Base-by-base conservation (phyloP, 2,797 vertebrate genomes). In the Telmatherina bonti region DNA sequence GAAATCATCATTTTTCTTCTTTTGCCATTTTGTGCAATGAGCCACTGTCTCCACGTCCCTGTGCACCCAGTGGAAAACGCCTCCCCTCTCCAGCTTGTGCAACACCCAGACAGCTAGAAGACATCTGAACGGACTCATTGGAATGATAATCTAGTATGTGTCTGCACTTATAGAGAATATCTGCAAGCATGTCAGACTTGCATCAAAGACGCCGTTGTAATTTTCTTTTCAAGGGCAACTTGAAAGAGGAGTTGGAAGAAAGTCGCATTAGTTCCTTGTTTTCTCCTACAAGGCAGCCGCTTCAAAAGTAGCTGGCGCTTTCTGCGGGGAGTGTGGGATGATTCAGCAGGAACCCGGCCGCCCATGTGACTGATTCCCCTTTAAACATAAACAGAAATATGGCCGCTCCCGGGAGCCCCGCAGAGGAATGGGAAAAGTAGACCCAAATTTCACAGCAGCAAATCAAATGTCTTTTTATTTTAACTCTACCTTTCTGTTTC, bases 151-250 rank as follows among this genome's bases (percentile, higher is more conserved):
- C 76, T 62, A 18, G 74, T 76, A 1, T 22, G 79, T 22, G 78
- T 84, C 72, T 79, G 80, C 82, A 81, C 80, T 83, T 77, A 80
- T 56, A 51, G 79, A 76, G 72, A 74, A 82, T 82, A 79, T 85
- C 85, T 85, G 22, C 0, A 57, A 85, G 82, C 79, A 41, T 84
- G 83, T 90, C 85, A 80, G 70, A 58, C 78, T 56, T 12, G 77
- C 84, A 86, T 89, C 90, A 87, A 92, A 87, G 89, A 38, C 62
- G 64, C 20, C 30, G 82, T 83, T 86, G 81, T 86, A 79, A 82
- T 89, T 89, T 86, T 64, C 81, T 67, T 83, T 85, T 88, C 87
- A 89, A 92, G 86, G 87, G 76, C 83, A 73, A 89, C 87, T 87
- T 91, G 78, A 88, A 85, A 88, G 83, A 54, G 75, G 72, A 81